Evolutionary conservation across 2,113 vertebrate species (phyloP).

Genomic region (Lophotis ruficrista): DNA sequence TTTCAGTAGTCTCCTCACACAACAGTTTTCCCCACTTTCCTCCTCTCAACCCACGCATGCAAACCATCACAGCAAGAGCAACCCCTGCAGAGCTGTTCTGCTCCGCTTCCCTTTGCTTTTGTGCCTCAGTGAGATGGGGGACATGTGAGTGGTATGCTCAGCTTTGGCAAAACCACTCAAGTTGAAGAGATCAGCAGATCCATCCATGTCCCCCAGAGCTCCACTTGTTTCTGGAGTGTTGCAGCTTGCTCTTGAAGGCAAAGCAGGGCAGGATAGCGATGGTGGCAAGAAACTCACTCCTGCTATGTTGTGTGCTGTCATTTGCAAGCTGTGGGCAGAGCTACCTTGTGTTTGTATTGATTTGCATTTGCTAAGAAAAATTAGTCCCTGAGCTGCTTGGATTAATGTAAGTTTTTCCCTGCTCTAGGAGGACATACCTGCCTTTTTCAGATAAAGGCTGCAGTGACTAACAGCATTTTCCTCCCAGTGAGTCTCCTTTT

Average conservation of each 20-base stretch:
- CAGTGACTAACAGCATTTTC: background rate
- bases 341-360: background rate
- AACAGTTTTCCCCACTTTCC: background rate
- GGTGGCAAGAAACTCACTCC: background rate
- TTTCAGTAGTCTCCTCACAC: background rate
- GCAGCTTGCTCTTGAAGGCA: background rate
- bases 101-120: background rate
- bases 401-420: background rate
- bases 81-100: background rate
- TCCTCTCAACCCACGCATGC: rapidly evolving
- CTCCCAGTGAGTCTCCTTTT: background rate
- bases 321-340: background rate
- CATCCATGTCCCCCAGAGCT: background rate
- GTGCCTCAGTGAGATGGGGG: background rate
- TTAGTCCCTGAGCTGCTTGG: background rate
- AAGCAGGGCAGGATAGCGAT: background rate
- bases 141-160: background rate
- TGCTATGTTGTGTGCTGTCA: background rate
- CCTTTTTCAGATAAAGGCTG: background rate
- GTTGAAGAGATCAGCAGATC: background rate
- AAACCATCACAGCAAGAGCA: background rate
- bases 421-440: background rate
- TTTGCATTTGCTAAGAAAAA: background rate
- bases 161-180: background rate
- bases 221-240: background rate